A percentile compares a stretch with the other conserved stretches of the same genome.
Evolutionary conservation across 2,888 invertebrate genomes (phyloP).

Genomic region (Bedellia somnulentella): DNA sequence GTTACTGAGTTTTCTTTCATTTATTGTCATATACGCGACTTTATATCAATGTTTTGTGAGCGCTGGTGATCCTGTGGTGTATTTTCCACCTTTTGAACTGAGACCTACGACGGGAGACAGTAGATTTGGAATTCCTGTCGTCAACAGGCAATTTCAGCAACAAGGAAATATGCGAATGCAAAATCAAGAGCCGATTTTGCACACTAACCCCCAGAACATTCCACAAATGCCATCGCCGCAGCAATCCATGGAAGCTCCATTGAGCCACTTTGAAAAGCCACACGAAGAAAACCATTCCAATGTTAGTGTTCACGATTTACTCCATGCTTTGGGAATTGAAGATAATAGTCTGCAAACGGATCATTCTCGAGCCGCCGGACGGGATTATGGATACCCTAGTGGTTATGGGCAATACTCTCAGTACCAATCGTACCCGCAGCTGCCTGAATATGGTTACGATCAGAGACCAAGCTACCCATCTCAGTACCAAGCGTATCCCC

Average conservation of each 20-base stretch:
- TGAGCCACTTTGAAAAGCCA: background rate
- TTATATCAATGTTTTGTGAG: background rate
- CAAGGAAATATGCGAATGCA: no score
- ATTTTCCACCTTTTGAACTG: constrained; percentile 21
- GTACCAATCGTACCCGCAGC: constrained; percentile 1
- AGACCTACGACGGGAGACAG: constrained; percentile 14
- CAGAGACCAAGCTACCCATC: background rate
- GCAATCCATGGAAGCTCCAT: background rate
- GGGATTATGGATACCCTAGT: constrained; percentile 11
- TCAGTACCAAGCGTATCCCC: background rate
- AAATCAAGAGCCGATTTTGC: no score
- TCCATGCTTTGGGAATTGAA: constrained; percentile 20
- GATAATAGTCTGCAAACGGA: constrained; percentile 13
- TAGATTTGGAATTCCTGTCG: background rate
- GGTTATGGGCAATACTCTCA: background rate
- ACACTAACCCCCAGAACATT: background rate
- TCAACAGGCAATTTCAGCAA: background rate
- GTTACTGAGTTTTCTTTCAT: no score
- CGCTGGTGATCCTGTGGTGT: constrained; percentile 12
- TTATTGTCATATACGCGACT: no score
- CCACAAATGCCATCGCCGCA: background rate
- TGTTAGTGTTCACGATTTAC: constrained; percentile 17
- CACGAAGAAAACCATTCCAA: constrained; percentile 13
- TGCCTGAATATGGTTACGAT: constrained; percentile 12
- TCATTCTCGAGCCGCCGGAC: constrained; percentile 13